These are phyloP conservation scores for Patella ulyssiponensis DNA, from an alignment of 2,888 invertebrate genomes.

Conservation along the genomic window DNA sequence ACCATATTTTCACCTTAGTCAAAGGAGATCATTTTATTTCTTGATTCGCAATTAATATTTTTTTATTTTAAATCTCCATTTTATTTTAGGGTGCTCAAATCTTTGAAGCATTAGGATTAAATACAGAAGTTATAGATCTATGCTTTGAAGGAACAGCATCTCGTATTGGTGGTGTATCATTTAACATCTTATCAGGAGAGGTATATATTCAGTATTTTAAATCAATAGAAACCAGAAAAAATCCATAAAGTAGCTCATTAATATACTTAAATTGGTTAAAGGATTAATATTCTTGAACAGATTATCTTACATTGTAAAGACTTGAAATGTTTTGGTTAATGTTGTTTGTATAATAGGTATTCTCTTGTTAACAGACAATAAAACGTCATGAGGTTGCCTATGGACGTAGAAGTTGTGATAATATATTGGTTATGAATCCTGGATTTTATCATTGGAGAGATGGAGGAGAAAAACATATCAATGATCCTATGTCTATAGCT, in stretches of 20 bases:
- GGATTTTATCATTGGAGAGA: constrained; percentile 97
- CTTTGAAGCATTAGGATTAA: constrained; percentile 97
- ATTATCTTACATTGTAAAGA: background rate
- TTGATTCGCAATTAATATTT: background rate
- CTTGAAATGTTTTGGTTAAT: background rate
- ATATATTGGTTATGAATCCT: constrained; percentile 86
- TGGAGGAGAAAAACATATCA: constrained; percentile 96
- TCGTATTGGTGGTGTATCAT: constrained; percentile 89
- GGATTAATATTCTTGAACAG: background rate
- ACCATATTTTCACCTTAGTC: too few relatives aligned
- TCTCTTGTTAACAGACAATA: constrained; percentile 40
- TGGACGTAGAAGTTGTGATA: constrained; percentile 79
- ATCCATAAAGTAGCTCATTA: background rate
- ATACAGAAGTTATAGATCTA: constrained; percentile 91
- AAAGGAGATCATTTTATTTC: too few relatives aligned
- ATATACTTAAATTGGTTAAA: background rate
- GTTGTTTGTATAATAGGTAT: background rate
- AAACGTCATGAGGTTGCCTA: constrained; percentile 77
- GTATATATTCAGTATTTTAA: constrained; percentile 37
- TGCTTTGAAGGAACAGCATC: constrained; percentile 87
- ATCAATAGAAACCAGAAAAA: background rate
- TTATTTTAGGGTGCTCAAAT: constrained; percentile 88
- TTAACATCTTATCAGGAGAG: constrained; percentile 90
- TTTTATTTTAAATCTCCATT: background rate
- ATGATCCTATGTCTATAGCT: constrained; percentile 90